A percentile compares a stretch with the other conserved stretches of the same genome.
Evolutionary conservation across 1,140 invertebrate species (phyloP).

Genomic region (Myzus persicae): DNA sequence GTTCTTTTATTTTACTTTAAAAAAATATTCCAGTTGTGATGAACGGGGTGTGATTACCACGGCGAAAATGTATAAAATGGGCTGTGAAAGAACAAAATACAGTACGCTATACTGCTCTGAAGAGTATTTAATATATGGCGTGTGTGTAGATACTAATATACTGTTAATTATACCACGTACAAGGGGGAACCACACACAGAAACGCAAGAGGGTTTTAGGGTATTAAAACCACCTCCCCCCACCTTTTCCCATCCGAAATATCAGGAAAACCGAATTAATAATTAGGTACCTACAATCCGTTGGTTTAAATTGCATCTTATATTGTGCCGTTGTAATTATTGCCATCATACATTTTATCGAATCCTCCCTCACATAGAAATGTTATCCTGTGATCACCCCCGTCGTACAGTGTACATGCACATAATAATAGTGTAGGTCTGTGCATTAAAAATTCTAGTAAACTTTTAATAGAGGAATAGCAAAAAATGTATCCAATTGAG

Average conservation of each 20-base stretch:
- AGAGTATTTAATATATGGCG: background rate
- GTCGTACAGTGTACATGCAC: background rate
- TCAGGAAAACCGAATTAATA: background rate
- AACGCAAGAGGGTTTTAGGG: background rate
- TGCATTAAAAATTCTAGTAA: background rate
- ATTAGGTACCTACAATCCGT: background rate
- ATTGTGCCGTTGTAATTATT: background rate
- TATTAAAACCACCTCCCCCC: background rate
- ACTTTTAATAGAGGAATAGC: background rate
- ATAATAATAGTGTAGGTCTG: background rate
- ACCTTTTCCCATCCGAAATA: background rate
- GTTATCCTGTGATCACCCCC: background rate
- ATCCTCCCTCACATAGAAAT: background rate
- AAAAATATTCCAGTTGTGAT: background rate
- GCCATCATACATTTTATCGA: background rate
- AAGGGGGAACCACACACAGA: no score
- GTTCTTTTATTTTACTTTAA: background rate
- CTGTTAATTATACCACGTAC: background rate
- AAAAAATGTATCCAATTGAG: background rate
- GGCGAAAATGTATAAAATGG: background rate
- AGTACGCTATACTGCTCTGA: background rate
- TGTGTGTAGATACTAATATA: background rate
- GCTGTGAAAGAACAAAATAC: background rate
- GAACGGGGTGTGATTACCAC: background rate
- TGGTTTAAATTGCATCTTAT: background rate